These are phyloP conservation scores for Flexamia atlantica DNA, from an alignment of 2,888 invertebrate species.

Conservation along the genomic window DNA sequence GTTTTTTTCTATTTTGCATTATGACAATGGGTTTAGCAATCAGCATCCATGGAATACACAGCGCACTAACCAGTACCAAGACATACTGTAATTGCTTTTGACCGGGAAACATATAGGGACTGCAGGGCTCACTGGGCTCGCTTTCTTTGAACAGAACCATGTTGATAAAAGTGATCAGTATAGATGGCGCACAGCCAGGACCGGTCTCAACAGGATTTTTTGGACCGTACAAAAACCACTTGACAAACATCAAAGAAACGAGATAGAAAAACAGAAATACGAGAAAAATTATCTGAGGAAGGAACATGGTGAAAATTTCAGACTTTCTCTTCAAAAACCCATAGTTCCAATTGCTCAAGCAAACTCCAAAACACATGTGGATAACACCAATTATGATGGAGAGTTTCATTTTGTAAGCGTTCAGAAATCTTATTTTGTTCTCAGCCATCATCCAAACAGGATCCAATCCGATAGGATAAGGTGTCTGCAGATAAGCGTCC, in stretches of 20 bases:
- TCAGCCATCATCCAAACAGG: conserved; percentile 87
- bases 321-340: conserved; percentile 88
- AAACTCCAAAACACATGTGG: conserved; percentile 98
- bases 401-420: conserved; percentile 96
- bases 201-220: conserved; percentile 75
- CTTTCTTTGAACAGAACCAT: conserved; percentile 94
- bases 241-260: conserved; percentile 95
- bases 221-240: conserved; percentile 88
- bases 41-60: conserved; percentile 96
- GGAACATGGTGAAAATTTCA: conserved; percentile 94
- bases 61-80: conserved; percentile 87
- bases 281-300: conserved; percentile 96
- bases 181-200: conserved; percentile 92
- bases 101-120: conserved; percentile 72
- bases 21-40: conserved; percentile 94
- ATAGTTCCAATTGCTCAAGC: conserved; percentile 91
- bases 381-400: conserved; percentile 98
- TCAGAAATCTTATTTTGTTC: conserved; percentile 94
- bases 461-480: conserved; percentile 95
- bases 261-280: conserved; percentile 96
- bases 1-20: conserved; percentile 82
- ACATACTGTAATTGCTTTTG: conserved; percentile 74
- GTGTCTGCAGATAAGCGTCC: conserved; percentile 79
- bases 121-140: conserved; percentile 72
- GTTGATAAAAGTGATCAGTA: conserved; percentile 98